Conservation (phyloP, 2,888 invertebrate species). For the Leucophenga montana region DNA sequence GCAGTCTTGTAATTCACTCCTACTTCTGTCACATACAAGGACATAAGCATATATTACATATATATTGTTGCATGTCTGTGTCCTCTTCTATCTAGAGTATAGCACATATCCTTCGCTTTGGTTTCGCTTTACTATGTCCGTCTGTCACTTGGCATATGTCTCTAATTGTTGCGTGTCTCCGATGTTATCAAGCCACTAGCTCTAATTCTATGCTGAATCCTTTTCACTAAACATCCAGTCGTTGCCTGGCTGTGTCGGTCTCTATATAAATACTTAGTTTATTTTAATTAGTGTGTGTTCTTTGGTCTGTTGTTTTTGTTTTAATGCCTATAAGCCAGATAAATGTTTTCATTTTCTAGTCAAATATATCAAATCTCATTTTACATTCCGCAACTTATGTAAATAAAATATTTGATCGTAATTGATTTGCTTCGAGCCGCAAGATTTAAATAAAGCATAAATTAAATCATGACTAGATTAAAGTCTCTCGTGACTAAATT, state of each 20-base stretch:
- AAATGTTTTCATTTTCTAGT: slow-evolving; percentile 5
- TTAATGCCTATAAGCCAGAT: background rate
- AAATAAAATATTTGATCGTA: slow-evolving; percentile 12
- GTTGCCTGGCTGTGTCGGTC: background rate
- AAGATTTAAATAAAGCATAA: background rate
- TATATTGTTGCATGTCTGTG: slow-evolving; percentile 1
- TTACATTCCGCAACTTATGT: slow-evolving; percentile 5
- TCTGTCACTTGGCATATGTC: background rate
- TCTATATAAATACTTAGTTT: background rate
- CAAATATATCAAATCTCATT: background rate
- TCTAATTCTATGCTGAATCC: background rate
- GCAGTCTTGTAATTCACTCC: slow-evolving; percentile 39
- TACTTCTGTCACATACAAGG: slow-evolving; percentile 14
- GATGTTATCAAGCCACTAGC: slow-evolving; percentile 43
- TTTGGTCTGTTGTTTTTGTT: background rate
- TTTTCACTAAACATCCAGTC: background rate
- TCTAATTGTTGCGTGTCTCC: slow-evolving; percentile 39
- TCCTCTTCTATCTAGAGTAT: too few relatives aligned
- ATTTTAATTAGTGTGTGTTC: background rate
- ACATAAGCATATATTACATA: too few relatives aligned
- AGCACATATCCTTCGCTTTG: background rate
- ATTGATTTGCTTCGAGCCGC: slow-evolving; percentile 6
- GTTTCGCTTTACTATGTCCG: too few relatives aligned
- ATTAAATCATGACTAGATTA: background rate
- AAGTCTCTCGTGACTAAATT: background rate